Base-by-base conservation (phyloP, 1,140 invertebrate species). In the Meteorus sp. region DNA sequence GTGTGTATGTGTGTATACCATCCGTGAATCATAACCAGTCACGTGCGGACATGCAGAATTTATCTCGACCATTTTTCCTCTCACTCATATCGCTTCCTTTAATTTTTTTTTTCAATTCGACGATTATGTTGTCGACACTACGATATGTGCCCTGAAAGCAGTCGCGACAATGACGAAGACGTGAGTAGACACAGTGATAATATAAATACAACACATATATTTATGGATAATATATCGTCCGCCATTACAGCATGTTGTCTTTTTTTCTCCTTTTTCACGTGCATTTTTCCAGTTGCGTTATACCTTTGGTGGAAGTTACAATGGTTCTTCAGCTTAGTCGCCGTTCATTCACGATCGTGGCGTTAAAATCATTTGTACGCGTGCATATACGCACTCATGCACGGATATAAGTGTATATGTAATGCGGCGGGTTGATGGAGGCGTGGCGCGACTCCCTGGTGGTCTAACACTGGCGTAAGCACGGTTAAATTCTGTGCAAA, bases 401-500 rank as follows among this genome's bases (percentile, higher is more conserved):
- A 64, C n/a, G n/a, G n/a, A n/a, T n/a, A n/a, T n/a, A n/a, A n/a
- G n/a, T n/a, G n/a, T n/a, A n/a, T n/a, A n/a, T 56, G 61, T 59
- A 65, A 63, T 63, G 61, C 61, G 67, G 62, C 64, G 64, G 50
- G 55, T 58, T 62, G n/a, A n/a, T 19, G 70, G 72, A 69, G 75
- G 76, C 75, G 74, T 75, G 74, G 70, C 75, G 69, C 27, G 54
- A 29, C 72, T 75, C 69, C 65, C 70, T 72, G 75, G 75, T 76
- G 76, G 75, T 77, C 73, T 71, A 63, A 72, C 74, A 74, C 73
- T 72, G 71, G 74, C 72, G 69, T 66, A 70, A n/a, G n/a, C n/a
- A n/a, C n/a, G n/a, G n/a, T n/a, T n/a, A n/a, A n/a, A n/a, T n/a
- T n/a, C n/a, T n/a, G n/a, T n/a, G n/a, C n/a, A 64, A 59, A 66